These are phyloP conservation scores for Blastomussa wellsi DNA, from an alignment of 92 coral and sea anemone species.

Conservation along the genomic window DNA sequence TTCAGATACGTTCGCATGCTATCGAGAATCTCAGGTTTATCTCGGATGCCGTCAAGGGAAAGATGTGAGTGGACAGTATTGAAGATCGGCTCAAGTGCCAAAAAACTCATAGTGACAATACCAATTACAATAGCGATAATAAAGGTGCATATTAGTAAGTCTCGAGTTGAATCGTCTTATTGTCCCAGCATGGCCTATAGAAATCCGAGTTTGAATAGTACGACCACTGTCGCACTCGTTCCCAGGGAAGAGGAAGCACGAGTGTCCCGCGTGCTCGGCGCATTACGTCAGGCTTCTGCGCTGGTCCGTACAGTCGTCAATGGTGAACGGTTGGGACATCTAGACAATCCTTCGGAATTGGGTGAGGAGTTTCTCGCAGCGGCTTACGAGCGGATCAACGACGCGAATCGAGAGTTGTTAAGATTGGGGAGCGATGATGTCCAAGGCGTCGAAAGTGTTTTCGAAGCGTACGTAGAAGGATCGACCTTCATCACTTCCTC, in stretches of 20 bases:
- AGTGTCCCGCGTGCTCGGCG: neutral
- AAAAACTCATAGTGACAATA: too few species aligned
- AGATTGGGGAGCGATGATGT: neutral
- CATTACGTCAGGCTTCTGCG: neutral
- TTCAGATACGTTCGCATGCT: neutral
- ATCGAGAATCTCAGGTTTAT: too few species aligned
- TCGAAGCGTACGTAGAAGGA: neutral
- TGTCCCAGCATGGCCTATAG: too few species aligned
- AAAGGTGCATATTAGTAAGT: too few species aligned
- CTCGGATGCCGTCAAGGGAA: too few species aligned
- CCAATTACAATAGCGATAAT: too few species aligned
- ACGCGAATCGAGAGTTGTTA: neutral
- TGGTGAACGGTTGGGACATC: neutral
- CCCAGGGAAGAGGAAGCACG: neutral
- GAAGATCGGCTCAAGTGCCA: too few species aligned
- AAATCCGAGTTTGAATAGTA: too few species aligned
- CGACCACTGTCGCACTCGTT: too few species aligned
- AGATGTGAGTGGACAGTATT: too few species aligned
- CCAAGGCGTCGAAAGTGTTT: neutral
- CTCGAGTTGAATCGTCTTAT: too few species aligned
- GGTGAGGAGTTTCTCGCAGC: neutral
- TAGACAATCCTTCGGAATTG: neutral
- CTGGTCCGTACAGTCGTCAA: neutral
- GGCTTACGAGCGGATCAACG: neutral
- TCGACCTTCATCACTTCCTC: slow-evolving; percentile 4